phyloP scores from a whole-genome alignment of 35 echinoderm and acorn worm species.

The Stichopus chloronotus region DNA sequence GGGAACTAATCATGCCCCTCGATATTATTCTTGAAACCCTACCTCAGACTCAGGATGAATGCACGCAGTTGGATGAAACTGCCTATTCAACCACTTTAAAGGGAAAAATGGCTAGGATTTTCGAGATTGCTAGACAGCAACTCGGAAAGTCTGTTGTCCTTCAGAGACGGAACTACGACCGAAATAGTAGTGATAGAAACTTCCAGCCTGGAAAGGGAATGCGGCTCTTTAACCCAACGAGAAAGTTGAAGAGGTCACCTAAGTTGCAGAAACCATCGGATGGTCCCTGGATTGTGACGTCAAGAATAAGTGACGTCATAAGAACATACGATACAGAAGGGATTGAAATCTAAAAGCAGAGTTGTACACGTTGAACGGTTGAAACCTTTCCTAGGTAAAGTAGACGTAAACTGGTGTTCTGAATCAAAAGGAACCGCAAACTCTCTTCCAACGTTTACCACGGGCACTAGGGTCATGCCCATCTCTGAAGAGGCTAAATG shows the following conservation, averaged over 20 bases:
- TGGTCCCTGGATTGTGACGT: conserved; percentile 43
- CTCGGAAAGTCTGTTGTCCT: not conserved
- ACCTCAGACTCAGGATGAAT: not conserved
- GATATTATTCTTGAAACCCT: not conserved
- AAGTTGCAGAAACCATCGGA: conserved; percentile 50
- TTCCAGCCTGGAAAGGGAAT: conserved; percentile 7
- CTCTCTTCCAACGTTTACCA: no score
- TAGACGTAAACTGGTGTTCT: not conserved
- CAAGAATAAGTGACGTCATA: conserved; percentile 42
- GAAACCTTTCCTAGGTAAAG: conserved; percentile 5
- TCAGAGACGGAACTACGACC: conserved; percentile 56
- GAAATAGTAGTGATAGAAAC: not conserved
- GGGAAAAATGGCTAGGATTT: not conserved
- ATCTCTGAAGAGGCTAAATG: no score
- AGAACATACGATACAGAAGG: conserved; percentile 43
- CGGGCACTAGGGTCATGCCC: no score
- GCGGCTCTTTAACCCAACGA: conserved; percentile 48
- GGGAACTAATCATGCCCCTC: not conserved
- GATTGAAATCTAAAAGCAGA: not conserved
- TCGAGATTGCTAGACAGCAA: conserved; percentile 32
- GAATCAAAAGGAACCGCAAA: no score
- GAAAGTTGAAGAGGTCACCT: conserved; percentile 42
- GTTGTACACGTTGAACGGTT: conserved; percentile 32
- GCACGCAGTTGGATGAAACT: not conserved
- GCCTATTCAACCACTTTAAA: not conserved